Base-by-base conservation (phyloP, 2,113 vertebrate species). In the Lophura nycthemera region DNA sequence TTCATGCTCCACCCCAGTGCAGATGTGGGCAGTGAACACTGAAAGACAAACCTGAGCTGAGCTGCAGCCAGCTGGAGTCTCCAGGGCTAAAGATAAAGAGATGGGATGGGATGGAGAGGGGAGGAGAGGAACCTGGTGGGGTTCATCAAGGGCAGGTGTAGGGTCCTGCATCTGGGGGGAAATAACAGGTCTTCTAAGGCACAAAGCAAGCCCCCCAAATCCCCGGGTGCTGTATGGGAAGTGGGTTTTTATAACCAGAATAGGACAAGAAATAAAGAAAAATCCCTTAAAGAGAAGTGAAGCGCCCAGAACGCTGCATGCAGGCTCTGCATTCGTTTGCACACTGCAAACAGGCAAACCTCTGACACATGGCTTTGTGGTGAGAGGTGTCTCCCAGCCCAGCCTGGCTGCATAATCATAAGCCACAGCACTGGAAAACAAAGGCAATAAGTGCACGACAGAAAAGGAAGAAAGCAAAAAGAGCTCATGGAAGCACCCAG, bases 361-460 rank as follows among this genome's bases (percentile, higher is more conserved):
- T 20, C 29, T 24, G 54, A 11, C 2, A 8, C 38, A 2, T 8
- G 20, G 11, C 75, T 30, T 50, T 6, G 43, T 30, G 32, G 43
- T 7, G 3, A 9, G 27, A 32, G 20, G 57, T 2, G 16, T 29
- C 5, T 16, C 0, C 30, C 0, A 12, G 10, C 15, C 5, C 2
- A 42, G 50, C 45, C 30, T 29, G 16, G 50, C 70, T 50, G 19
- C 2, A 11, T 57, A 1, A 29, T 0, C 22, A 8, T 32, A 63
- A 75, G 60, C 47, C 61, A 2, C 29, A 48, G 59, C 48, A 12
- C 8, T 3, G 43, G 13, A 21, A 59, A 60, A 45, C n/a, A 60
- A 48, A 38, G 54, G 40, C 60, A 61, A 1, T 2, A 29, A 30
- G 40, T 10, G 16, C 25, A 30, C 15, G 48, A 40, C 42, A 30